These are phyloP conservation scores for Petaurus breviceps DNA, from an alignment of 2,113 vertebrate genomes.

Conservation along the genomic window DNA sequence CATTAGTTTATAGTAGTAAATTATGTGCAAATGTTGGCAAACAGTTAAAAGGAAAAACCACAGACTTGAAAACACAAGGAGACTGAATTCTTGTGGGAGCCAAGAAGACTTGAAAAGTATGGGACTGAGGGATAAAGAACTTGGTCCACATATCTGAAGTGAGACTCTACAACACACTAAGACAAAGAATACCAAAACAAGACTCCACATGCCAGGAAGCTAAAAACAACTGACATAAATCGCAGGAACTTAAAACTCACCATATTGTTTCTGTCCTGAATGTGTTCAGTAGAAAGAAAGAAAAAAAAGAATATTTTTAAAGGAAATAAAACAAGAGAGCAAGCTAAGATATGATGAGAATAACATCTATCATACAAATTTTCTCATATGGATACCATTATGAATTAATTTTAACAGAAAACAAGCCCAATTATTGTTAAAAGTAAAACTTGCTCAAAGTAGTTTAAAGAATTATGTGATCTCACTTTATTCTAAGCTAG, in stretches of 20 bases:
- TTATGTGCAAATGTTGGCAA: slow-evolving; percentile 67
- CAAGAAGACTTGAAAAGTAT: slow-evolving; percentile 38
- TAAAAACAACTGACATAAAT: slow-evolving; percentile 70
- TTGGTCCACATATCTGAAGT: slow-evolving; percentile 58
- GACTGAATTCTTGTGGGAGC: slow-evolving; percentile 44
- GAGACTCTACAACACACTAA: slow-evolving; percentile 26
- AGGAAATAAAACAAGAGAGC: slow-evolving; percentile 55
- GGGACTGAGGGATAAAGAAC: slow-evolving; percentile 5
- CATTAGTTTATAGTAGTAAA: slow-evolving; percentile 38
- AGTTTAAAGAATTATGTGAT: background rate
- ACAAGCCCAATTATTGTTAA: slow-evolving; percentile 16
- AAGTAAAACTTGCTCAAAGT: background rate
- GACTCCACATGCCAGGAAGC: slow-evolving; percentile 75
- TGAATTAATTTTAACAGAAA: slow-evolving; percentile 34
- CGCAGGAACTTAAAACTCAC: slow-evolving; percentile 88
- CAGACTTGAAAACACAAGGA: slow-evolving; percentile 49
- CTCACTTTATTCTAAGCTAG: background rate
- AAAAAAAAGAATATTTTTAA: slow-evolving; percentile 82
- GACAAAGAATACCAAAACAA: slow-evolving; percentile 60
- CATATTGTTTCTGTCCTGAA: slow-evolving; percentile 99
- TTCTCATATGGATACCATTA: background rate
- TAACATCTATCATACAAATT: slow-evolving; percentile 30
- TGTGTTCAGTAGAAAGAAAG: slow-evolving; percentile 88
- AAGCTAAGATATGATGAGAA: slow-evolving; percentile 19
- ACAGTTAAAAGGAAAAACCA: slow-evolving; percentile 64